These are phyloP conservation scores for Spinus olivaceus DNA, from an alignment of 2,797 vertebrate species.

Conservation along the genomic window DNA sequence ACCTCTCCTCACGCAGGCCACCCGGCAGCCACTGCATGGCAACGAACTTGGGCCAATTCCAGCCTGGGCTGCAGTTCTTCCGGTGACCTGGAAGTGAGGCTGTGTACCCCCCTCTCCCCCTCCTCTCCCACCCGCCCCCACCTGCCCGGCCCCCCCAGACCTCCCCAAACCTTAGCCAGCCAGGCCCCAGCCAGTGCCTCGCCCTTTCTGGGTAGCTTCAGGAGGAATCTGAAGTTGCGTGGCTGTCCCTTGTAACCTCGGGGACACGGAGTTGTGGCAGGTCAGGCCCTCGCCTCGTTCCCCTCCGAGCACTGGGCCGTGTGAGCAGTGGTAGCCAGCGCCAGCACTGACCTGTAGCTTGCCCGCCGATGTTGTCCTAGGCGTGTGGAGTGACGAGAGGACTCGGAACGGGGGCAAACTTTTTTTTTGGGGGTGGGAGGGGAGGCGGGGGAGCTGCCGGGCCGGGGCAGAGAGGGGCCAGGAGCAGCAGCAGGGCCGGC, in stretches of 20 bases:
- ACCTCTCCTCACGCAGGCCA: conserved; percentile 76
- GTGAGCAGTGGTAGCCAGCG: conserved; percentile 35
- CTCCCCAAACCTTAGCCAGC: conserved; percentile 43
- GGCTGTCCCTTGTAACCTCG: neutral
- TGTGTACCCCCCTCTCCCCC: conserved; percentile 49
- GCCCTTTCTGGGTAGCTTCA: conserved; percentile 63
- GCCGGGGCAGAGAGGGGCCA: conserved; percentile 5
- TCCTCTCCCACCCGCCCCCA: conserved; percentile 3
- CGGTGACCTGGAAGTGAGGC: conserved; percentile 69
- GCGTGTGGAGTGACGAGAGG: conserved; percentile 23
- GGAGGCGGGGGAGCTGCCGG: neutral
- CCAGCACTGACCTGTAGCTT: conserved; percentile 35
- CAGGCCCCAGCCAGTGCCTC: conserved; percentile 57
- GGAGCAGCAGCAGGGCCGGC: conserved; percentile 30
- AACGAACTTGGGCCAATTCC: conserved; percentile 69
- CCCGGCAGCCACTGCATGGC: conserved; percentile 75
- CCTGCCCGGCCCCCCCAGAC: neutral
- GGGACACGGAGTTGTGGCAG: conserved; percentile 24
- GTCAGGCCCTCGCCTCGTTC: conserved; percentile 27
- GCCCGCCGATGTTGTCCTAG: conserved; percentile 14
- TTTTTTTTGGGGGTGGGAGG: neutral
- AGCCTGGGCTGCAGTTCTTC: conserved; percentile 70
- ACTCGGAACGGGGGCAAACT: neutral
- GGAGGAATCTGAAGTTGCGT: conserved; percentile 14
- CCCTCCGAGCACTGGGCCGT: neutral